Evolutionary conservation across 1,140 invertebrate species (phyloP), one percentile per base, ranked within the genome.

Genomic region (Danaus melanippus): DNA sequence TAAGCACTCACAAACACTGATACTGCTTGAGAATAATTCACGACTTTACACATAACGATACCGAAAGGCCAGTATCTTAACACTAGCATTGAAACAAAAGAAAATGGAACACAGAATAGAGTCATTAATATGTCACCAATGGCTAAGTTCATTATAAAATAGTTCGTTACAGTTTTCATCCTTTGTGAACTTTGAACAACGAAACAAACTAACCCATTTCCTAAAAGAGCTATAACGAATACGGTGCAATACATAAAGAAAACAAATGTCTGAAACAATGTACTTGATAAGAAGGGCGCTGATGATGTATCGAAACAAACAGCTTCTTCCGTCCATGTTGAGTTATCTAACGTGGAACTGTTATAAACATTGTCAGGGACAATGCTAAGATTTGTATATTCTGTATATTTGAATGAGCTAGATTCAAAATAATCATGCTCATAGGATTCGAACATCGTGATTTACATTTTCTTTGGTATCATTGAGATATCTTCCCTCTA

Each of bases 161-260:
- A 94, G 70, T 96, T 96, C 1, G 95, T 96, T 1, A 96, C 93
- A 0, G 94, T 96, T 59, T 92, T 90, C 94, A 96, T 96, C 39
- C 93, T 88, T 0, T 93, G 91, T 15, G 91, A 93, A 8, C 90
- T 90, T 51, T 92, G 87, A 0, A 96, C 94, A 8, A 96, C 92
- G 71, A 93, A 95, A 76, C 94, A 95, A 6, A 97, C 94, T 2
- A 95, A 89, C 10, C 91, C 91, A 73, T 96, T 96, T 1, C 95
- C 95, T 0, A 92, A 62, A 8, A 96, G 73, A 0, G 94, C 93
- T 1, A 93, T 82, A 1, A 96, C 73, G 55, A 96, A 94, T 8
- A 96, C 91, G 15, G 89, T 76, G 46, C 89, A 89, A 84, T 96
- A 96, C 67, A 95, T 88, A 32, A 93, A 76, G 70, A 93, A 94